These are phyloP conservation scores for Drosophila formosana DNA, from an alignment of 2,888 invertebrate species.

Conservation along the genomic window DNA sequence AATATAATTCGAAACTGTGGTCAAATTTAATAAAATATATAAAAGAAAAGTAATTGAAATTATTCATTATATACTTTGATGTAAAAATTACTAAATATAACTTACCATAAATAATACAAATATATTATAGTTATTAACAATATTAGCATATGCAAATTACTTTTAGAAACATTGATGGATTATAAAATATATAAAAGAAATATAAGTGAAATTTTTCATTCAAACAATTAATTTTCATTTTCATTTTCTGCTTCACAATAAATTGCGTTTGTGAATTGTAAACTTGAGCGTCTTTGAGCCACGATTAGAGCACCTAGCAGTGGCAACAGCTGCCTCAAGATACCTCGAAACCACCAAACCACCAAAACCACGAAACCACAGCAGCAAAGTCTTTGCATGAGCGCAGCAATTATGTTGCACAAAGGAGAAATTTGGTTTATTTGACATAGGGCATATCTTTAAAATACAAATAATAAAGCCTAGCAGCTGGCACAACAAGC, in stretches of 20 bases:
- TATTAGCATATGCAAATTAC: no score
- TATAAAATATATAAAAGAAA: not conserved
- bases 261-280: slow-evolving; percentile 2
- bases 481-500: slow-evolving; percentile 46
- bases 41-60: no score
- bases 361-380: slow-evolving; percentile 5
- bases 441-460: slow-evolving; percentile 62
- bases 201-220: not conserved
- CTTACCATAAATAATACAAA: no score
- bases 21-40: no score
- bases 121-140: not conserved
- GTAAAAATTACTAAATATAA: no score
- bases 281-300: slow-evolving; percentile 46
- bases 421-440: slow-evolving; percentile 65
- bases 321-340: slow-evolving; percentile 25
- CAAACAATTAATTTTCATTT: not conserved
- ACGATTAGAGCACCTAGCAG: slow-evolving; percentile 68
- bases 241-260: not conserved
- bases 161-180: no score
- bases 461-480: slow-evolving; percentile 77
- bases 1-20: no score
- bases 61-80: no score
- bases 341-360: slow-evolving; percentile 27
- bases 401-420: slow-evolving; percentile 70
- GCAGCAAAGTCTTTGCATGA: slow-evolving; percentile 2